Evolutionary conservation across 2,888 invertebrate species (phyloP).

Genomic region (Drosophila phalerata): DNA sequence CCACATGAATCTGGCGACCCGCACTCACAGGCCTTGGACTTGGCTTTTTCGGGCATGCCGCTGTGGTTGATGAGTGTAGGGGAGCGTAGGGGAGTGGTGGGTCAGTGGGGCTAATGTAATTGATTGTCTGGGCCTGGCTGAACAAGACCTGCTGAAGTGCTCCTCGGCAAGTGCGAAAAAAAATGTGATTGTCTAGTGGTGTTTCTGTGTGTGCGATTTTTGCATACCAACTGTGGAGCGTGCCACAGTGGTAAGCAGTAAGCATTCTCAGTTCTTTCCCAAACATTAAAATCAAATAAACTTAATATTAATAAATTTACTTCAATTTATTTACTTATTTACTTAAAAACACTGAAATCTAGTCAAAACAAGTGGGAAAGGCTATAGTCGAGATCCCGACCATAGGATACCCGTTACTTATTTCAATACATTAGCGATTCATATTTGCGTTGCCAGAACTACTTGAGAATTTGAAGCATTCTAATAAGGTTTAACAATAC

Average conservation of each 20-base stretch:
- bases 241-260: conserved; percentile 33
- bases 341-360: too few species aligned
- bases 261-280: neutral
- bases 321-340: too few species aligned
- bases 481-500: too few species aligned
- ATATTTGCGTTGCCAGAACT: too few species aligned
- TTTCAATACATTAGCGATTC: too few species aligned
- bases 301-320: too few species aligned
- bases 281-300: neutral
- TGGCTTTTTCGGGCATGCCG: conserved; percentile 41
- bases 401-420: too few species aligned
- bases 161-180: conserved; percentile 45
- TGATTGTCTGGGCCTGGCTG: conserved; percentile 67
- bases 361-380: too few species aligned
- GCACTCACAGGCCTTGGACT: conserved; percentile 32
- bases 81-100: neutral
- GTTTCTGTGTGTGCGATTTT: conserved; percentile 30
- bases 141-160: conserved; percentile 54
- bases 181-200: conserved; percentile 42
- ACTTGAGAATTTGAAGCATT: too few species aligned
- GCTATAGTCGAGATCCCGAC: too few species aligned
- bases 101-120: conserved; percentile 67
- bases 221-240: conserved; percentile 44
- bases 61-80: conserved; percentile 35
- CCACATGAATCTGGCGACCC: conserved; percentile 46